Evolutionary conservation across 1,140 invertebrate genomes (phyloP).

Genomic region (Drosophila albomicans): DNA sequence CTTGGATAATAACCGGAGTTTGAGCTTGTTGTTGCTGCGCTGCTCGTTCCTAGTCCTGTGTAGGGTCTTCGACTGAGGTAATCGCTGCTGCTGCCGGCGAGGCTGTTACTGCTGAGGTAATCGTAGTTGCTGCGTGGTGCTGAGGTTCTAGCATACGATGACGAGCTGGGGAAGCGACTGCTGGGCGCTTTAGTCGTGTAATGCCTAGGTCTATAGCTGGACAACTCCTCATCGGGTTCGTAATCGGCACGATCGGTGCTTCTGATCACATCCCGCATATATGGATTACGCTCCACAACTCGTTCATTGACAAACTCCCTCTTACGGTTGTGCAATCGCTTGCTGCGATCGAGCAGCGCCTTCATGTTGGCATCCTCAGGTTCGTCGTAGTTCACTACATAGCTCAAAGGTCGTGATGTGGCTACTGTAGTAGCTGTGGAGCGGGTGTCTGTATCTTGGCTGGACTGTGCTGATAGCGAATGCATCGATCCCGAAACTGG

Average conservation of each 20-base stretch:
- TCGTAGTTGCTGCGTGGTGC: conserved; percentile 50
- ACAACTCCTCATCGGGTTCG: conserved; percentile 61
- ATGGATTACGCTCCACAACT: conserved; percentile 81
- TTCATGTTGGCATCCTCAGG: conserved; percentile 68
- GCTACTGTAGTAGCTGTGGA: conserved; percentile 69
- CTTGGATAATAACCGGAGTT: conserved; percentile 53
- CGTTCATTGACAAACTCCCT: conserved; percentile 82
- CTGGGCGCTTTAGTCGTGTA: conserved; percentile 46
- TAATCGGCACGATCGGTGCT: conserved; percentile 55
- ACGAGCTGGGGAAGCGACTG: conserved; percentile 69
- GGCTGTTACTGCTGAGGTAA: conserved; percentile 58
- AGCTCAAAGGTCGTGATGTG: conserved; percentile 51
- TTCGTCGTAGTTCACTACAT: conserved; percentile 44
- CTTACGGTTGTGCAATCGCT: conserved; percentile 76
- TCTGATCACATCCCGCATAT: conserved; percentile 74
- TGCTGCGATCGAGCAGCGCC: conserved; percentile 76
- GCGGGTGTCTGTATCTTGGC: conserved; percentile 62
- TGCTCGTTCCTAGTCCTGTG: conserved; percentile 19
- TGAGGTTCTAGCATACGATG: conserved; percentile 1
- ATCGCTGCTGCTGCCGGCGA: conserved; percentile 25
- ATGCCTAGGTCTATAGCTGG: conserved; percentile 60
- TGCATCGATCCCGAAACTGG: conserved; percentile 44
- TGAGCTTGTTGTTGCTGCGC: conserved; percentile 6
- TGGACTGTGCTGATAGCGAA: conserved; percentile 68
- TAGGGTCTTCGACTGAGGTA: conserved; percentile 57